These are phyloP conservation scores for Drosophila ohnishii DNA, from an alignment of 1,140 invertebrate genomes.

Conservation along the genomic window DNA sequence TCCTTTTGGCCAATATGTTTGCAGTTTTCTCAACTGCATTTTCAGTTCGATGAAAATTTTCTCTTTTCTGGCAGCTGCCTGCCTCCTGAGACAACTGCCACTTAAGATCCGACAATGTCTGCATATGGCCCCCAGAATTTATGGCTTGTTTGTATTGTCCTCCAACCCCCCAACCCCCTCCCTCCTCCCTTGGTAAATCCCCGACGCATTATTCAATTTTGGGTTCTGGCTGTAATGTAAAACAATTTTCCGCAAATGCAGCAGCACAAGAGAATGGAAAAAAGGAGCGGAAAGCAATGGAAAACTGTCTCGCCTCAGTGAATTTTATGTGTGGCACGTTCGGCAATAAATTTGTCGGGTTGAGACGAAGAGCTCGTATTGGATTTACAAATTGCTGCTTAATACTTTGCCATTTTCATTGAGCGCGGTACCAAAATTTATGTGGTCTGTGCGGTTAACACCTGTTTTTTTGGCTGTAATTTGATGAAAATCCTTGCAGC, in stretches of 20 bases:
- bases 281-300: conserved; percentile 15
- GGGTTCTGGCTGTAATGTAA: conserved; percentile 39
- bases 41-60: conserved; percentile 8
- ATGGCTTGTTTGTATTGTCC: conserved; percentile 49
- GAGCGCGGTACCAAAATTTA: conserved; percentile 27
- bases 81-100: conserved; percentile 13
- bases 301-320: conserved; percentile 54
- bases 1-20: conserved; percentile 22
- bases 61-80: conserved; percentile 16
- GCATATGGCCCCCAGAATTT: conserved; percentile 54
- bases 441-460: conserved; percentile 51
- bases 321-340: conserved; percentile 74
- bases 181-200: conserved; percentile 11
- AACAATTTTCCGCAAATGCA: conserved; percentile 58
- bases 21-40: conserved; percentile 22
- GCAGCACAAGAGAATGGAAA: background rate
- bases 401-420: conserved; percentile 43
- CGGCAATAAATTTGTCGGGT: conserved; percentile 60
- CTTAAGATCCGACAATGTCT: conserved; percentile 41
- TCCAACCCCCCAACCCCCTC: background rate
- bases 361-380: conserved; percentile 36
- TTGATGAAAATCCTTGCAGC: conserved; percentile 1
- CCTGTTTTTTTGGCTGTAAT: conserved; percentile 34
- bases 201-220: conserved; percentile 71
- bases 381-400: conserved; percentile 63